Evolutionary conservation across 1,140 invertebrate genomes (phyloP).

Genomic region (Drosophila navojoa): DNA sequence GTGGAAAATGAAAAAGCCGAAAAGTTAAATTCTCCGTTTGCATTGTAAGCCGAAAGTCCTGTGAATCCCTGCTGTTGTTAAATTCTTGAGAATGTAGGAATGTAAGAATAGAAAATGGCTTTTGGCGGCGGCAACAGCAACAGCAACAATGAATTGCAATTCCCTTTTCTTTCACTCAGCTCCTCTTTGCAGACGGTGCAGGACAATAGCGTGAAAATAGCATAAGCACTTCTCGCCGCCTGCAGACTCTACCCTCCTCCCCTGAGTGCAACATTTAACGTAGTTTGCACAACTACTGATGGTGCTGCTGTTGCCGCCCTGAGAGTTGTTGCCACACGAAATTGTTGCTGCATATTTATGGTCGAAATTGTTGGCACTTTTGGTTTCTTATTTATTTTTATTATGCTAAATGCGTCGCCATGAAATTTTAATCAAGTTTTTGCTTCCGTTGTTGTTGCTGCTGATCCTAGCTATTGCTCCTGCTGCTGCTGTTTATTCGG

Average conservation of each 20-base stretch:
- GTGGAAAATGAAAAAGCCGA: constrained; percentile 29
- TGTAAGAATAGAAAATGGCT: constrained; percentile 42
- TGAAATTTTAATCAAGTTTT: constrained; percentile 67
- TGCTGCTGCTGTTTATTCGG: too few relatives aligned
- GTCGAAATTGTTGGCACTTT: constrained; percentile 3
- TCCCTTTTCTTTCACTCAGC: constrained; percentile 41
- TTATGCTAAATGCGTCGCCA: constrained; percentile 55
- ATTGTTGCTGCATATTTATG: constrained; percentile 47
- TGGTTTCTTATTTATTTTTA: constrained; percentile 18
- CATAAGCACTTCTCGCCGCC: neutral
- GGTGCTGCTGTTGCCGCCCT: neutral
- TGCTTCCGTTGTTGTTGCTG: constrained; percentile 40
- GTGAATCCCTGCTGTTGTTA: constrained; percentile 18
- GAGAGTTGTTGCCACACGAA: constrained; percentile 8
- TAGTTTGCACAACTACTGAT: constrained; percentile 43
- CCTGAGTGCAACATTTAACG: constrained; percentile 37
- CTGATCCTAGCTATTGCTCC: neutral
- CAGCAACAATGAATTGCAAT: constrained; percentile 52
- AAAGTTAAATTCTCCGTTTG: constrained; percentile 27
- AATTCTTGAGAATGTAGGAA: constrained; percentile 25
- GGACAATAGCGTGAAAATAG: constrained; percentile 45
- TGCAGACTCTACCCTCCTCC: neutral
- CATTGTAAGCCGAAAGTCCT: constrained; percentile 32
- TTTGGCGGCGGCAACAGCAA: constrained; percentile 11
- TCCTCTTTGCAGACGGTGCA: constrained; percentile 1